Percentiles rank a stretch among this genome's conserved stretches.
phyloP scores from a whole-genome alignment of 1,140 invertebrate genomes.

The Drosophila ananassae region DNA sequence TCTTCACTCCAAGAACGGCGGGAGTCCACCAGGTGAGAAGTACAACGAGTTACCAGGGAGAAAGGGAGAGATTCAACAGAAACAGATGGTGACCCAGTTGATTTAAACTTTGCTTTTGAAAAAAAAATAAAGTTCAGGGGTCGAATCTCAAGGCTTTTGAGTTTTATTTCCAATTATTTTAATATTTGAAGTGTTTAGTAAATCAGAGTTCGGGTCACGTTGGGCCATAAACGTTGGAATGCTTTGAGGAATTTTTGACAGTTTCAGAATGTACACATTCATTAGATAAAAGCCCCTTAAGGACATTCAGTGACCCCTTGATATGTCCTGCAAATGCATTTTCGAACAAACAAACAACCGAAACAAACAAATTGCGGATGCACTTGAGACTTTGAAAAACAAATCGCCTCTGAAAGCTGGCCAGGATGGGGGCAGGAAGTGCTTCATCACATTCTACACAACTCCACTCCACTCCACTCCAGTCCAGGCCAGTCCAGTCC shows the following conservation, averaged over 20 bases:
- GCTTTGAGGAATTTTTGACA: background rate
- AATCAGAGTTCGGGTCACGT: too few relatives aligned
- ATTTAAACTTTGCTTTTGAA: background rate
- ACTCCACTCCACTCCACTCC: background rate
- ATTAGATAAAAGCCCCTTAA: conserved; percentile 18
- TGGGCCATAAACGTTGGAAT: background rate
- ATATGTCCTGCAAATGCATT: conserved; percentile 16
- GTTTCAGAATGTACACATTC: conserved; percentile 18
- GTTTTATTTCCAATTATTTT: too few relatives aligned
- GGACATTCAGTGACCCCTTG: background rate
- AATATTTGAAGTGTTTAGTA: too few relatives aligned
- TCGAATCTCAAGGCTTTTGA: too few relatives aligned
- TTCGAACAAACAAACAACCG: background rate
- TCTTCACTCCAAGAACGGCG: conserved; percentile 24
- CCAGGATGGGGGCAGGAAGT: conserved; percentile 32
- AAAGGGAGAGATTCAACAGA: too few relatives aligned
- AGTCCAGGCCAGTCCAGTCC: background rate
- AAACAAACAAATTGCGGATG: conserved; percentile 46
- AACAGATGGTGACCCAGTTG: background rate
- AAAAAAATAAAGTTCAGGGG: too few relatives aligned
- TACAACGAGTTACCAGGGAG: conserved; percentile 1
- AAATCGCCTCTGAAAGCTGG: conserved; percentile 26
- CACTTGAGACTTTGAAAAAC: conserved; percentile 35
- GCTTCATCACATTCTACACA: conserved; percentile 20
- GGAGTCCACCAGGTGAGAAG: background rate